phyloP scores from a whole-genome alignment of 1,140 invertebrate genomes.

The Idris sp. region DNA sequence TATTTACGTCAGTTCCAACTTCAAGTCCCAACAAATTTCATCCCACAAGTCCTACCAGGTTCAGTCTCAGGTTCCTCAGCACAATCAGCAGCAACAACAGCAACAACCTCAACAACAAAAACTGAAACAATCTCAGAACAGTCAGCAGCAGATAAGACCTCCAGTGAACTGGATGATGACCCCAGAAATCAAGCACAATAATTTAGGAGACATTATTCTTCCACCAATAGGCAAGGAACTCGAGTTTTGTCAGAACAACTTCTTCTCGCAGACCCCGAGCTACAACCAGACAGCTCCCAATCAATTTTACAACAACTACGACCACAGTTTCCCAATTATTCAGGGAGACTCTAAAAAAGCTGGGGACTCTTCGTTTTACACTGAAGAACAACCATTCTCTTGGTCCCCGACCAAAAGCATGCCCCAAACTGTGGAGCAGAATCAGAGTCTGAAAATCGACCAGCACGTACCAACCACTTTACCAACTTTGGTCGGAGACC shows the following conservation, averaged over 20 bases:
- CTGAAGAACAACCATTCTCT: slow-evolving; percentile 79
- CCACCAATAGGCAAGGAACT: slow-evolving; percentile 76
- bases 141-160: slow-evolving; percentile 70
- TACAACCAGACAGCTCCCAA: slow-evolving; percentile 74
- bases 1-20: slow-evolving; percentile 69
- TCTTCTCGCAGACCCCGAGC: slow-evolving; percentile 71
- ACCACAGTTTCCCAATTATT: slow-evolving; percentile 71
- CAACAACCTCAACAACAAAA: slow-evolving; percentile 28
- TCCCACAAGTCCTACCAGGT: slow-evolving; percentile 69
- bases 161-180: slow-evolving; percentile 84
- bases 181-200: slow-evolving; percentile 77
- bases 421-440: slow-evolving; percentile 73
- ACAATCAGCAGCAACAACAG: slow-evolving; percentile 55
- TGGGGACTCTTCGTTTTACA: slow-evolving; percentile 69
- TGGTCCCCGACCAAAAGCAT: slow-evolving; percentile 81
- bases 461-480: slow-evolving; percentile 78
- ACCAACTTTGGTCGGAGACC: slow-evolving; percentile 80
- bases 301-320: slow-evolving; percentile 78
- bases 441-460: slow-evolving; percentile 70
- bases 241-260: slow-evolving; percentile 76
- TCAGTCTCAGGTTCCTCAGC: slow-evolving; percentile 64
- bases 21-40: slow-evolving; percentile 69
- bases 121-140: slow-evolving; percentile 53
- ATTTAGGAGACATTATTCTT: slow-evolving; percentile 72
- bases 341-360: slow-evolving; percentile 70